Conservation (phyloP, 2,888 invertebrate genomes). For the Tethea ocularis region DNA sequence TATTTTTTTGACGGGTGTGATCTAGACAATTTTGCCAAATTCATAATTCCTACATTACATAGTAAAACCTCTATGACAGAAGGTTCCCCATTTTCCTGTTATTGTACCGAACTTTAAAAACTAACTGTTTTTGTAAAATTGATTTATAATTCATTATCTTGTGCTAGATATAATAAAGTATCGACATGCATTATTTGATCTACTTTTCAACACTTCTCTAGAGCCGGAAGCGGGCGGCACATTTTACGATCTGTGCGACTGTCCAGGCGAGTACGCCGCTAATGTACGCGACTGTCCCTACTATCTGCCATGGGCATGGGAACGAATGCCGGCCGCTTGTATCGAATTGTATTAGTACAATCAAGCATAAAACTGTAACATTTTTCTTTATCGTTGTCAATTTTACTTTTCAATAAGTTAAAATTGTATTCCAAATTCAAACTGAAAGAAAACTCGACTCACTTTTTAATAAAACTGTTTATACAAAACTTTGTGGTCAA, state of each 20-base stretch:
- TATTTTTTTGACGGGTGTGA: too few species aligned
- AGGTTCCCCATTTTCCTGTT: too few species aligned
- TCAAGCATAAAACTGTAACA: constrained; percentile 11
- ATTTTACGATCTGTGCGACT: constrained; percentile 51
- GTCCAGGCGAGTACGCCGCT: constrained; percentile 40
- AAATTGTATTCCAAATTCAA: not conserved
- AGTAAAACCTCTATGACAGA: too few species aligned
- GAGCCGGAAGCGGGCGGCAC: constrained; percentile 37
- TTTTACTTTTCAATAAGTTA: not conserved
- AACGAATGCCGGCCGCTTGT: constrained; percentile 14
- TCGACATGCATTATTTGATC: constrained; percentile 21
- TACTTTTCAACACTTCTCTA: constrained; percentile 26
- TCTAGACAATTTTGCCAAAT: too few species aligned
- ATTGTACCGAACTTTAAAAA: too few species aligned
- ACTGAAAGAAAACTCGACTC: not conserved
- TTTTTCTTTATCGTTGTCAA: not conserved
- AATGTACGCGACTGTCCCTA: constrained; percentile 41
- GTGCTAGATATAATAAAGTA: constrained; percentile 11
- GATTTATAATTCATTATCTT: too few species aligned
- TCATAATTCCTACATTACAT: too few species aligned
- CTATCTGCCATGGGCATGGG: constrained; percentile 17
- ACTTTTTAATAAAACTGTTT: too few species aligned
- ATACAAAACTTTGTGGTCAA: too few species aligned
- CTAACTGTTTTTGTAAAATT: too few species aligned
- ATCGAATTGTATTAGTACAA: constrained; percentile 17